A percentile compares a stretch with the other conserved stretches of the same genome.
These are phyloP conservation scores for Drosophila meridiana DNA, from an alignment of 2,888 invertebrate species.

Conservation along the genomic window DNA sequence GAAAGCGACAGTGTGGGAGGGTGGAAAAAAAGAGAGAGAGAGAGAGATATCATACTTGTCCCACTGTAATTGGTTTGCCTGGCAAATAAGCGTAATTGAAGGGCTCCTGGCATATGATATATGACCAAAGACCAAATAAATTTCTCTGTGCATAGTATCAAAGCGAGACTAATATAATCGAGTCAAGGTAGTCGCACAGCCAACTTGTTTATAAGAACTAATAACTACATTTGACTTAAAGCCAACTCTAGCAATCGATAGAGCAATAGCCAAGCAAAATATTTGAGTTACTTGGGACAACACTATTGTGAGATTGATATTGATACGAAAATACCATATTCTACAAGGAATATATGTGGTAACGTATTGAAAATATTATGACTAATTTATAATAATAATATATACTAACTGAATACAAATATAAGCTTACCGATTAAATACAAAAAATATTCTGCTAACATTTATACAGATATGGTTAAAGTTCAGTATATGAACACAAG, in stretches of 20 bases:
- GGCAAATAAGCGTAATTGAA: constrained; percentile 41
- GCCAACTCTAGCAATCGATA: background rate
- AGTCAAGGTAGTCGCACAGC: constrained; percentile 5
- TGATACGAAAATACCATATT: background rate
- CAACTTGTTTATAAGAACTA: constrained; percentile 1
- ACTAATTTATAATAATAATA: too few species aligned
- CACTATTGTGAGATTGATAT: background rate
- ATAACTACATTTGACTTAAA: background rate
- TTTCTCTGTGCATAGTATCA: constrained; percentile 3
- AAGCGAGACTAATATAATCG: constrained; percentile 29
- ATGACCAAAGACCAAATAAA: constrained; percentile 19
- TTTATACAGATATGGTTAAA: too few species aligned
- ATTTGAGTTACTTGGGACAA: background rate
- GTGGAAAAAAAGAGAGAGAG: background rate
- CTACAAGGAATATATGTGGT: too few species aligned
- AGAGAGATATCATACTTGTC: constrained; percentile 24
- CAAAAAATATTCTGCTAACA: too few species aligned
- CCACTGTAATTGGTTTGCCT: constrained; percentile 28
- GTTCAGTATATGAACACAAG: too few species aligned
- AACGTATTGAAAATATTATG: too few species aligned
- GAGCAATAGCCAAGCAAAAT: background rate
- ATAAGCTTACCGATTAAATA: too few species aligned
- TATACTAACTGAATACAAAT: too few species aligned
- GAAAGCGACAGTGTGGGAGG: background rate
- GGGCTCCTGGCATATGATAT: constrained; percentile 45